Evolutionary conservation across 2,888 invertebrate species (phyloP), one percentile per base, ranked within the genome.

Genomic region (Eupithecia dodoneata): DNA sequence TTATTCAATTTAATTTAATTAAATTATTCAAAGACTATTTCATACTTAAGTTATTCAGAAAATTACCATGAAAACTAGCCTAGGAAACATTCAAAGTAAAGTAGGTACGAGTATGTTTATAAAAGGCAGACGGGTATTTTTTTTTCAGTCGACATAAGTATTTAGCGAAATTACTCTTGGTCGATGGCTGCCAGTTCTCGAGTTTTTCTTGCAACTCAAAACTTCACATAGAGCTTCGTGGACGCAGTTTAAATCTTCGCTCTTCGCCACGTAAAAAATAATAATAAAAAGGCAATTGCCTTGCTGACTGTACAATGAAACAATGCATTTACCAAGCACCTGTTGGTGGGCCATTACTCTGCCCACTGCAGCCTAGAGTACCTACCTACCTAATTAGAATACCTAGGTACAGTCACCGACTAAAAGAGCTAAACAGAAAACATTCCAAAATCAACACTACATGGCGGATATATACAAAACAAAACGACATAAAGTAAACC

Each of bases 271-370:
- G 45, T 45, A 45, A 45, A 45, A 30, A 45, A 45, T 6, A 45
- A 45, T 45, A 4, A 45, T 45, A 7, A 45, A 45, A 45, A 45
- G 45, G 45, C 10, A 66, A n/a, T 0, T 66, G 15, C 3, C 4
- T 66, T 86, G 83, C 84, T 72, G 76, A 76, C 86, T 15, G 77
- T 89, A 70, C 70, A 70, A 63, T 18, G 73, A 72, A 88, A 87
- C 86, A 88, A 87, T 90, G 89, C 91, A 90, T 90, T 88, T 91
- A 89, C 86, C 85, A 83, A 86, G 83, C 91, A 92, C 92, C 91
- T 92, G 92, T 89, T 90, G 83, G 82, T 85, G 84, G 84, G 52
- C 87, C 87, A 85, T 89, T 89, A 91, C 84, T 89, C 87, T 88
- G 69, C 66, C 69, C 63, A 71, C 82, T 80, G 80, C 74, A 74